Base-by-base conservation (phyloP, 2,797 vertebrate species). In the Enteromius trimaculatus region DNA sequence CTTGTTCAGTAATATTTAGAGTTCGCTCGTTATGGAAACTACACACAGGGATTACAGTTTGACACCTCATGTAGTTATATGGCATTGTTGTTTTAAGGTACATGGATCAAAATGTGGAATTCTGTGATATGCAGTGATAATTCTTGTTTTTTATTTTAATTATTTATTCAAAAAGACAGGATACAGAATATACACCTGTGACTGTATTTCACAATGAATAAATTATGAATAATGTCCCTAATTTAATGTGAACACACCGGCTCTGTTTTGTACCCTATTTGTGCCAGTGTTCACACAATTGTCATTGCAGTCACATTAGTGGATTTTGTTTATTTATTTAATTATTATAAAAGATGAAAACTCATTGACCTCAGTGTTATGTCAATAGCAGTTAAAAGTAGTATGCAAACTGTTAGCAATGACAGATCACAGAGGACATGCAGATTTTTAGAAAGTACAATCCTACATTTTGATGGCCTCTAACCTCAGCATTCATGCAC, bases 41-140 rank as follows among this genome's bases (percentile, higher is more conserved):
- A 65, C 58, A 39, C 69, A 37, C 42, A 64, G 29, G 79, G 55
- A 72, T 81, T 81, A 72, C 8, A 19, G 55, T 19, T 64, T 84
- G 39, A 75, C 7, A 13, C 37, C 53, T 39, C 1, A 17, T 68
- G 13, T 68, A 31, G 21, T 64, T 65, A 23, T 74, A 62, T 62
- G 21, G 3, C 37, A 16, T 58, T 42, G 39, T 64, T 31, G 19
- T 51, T 68, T 68, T 68, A 29, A 68, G 14, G 26, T 29, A 23
- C 16, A 26, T 17, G n/a, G 11, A 60, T 34, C 37, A 17, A 62
- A 49, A 3, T 23, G 49, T 78, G 39, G 11, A 6, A 6, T 69
- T 13, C 14, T 29, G 23, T 19, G 1, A 55, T 55, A 7, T 23
- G 13, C 31, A 8, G 11, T 13, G 14, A n/a, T 34, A 7, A 34